Conservation (phyloP, 2,888 invertebrate genomes). For the Drosophila testacea region DNA sequence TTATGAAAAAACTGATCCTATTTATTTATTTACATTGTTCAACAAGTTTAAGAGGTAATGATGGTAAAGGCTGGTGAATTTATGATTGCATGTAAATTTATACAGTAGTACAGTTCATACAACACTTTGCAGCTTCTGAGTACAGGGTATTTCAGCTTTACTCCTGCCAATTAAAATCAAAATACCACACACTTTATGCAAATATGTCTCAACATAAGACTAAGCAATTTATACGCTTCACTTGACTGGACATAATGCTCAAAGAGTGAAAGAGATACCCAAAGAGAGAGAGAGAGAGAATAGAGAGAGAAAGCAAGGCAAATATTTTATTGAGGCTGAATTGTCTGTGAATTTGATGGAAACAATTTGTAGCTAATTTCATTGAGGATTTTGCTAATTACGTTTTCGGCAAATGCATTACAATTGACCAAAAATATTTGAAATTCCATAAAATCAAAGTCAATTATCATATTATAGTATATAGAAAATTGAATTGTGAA, state of each 20-base stretch:
- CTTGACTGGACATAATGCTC: slow-evolving; percentile 20
- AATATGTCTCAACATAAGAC: slow-evolving; percentile 29
- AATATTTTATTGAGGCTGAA: slow-evolving; percentile 32
- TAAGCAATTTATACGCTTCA: slow-evolving; percentile 42
- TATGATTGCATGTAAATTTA: too few relatives aligned
- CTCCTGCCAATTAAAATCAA: slow-evolving; percentile 32
- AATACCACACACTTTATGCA: slow-evolving; percentile 25
- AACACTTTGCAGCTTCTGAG: not conserved
- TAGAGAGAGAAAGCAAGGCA: not conserved
- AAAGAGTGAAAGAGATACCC: not conserved
- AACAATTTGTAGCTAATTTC: slow-evolving; percentile 53
- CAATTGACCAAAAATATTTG: slow-evolving; percentile 23
- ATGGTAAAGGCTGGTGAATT: too few relatives aligned
- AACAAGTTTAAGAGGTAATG: too few relatives aligned
- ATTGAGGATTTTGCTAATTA: slow-evolving; percentile 48
- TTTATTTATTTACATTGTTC: not conserved
- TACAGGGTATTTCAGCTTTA: slow-evolving; percentile 5
- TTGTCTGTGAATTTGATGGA: slow-evolving; percentile 32
- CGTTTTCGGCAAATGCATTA: slow-evolving; percentile 30
- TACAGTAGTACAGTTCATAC: not conserved
- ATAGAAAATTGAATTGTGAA: slow-evolving; percentile 11
- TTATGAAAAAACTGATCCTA: too few relatives aligned
- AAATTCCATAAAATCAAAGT: slow-evolving; percentile 19
- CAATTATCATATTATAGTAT: slow-evolving; percentile 17
- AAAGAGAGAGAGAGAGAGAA: not conserved